Evolutionary conservation across 30 jellyfish, hydroid and myxozoan species (phyloP), one percentile per base, ranked within the genome.

Genomic region (Aurelia aurita): DNA sequence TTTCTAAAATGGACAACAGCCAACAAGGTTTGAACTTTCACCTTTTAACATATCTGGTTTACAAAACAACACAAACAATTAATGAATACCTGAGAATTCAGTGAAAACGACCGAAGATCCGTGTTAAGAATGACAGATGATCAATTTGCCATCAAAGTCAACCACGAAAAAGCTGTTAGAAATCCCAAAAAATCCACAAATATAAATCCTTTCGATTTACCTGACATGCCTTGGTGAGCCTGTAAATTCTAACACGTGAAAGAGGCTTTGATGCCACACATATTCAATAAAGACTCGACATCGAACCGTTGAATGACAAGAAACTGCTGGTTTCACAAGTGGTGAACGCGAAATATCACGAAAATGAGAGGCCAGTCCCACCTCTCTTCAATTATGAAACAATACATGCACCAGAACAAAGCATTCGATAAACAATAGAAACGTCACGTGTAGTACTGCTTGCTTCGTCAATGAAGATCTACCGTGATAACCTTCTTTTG

Each of bases 261-360:
- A 39, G 51, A 39, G 51, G 51, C 51, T 39, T 39, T 39, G 51
- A 39, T 39, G 51, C 51, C 51, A 39, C 51, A 39, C 51, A 39
- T 55, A n/a, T 22, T 19, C 67, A n/a, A 55, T 55, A 19, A n/a
- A n/a, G 67, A 55, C 14, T 55, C 29, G 67, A 55, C 67, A 26
- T 19, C 5, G 25, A 19, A 22, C 67, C 67, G 67, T 8, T 55
- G 67, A 55, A 55, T 55, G 67, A 55, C 67, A 55, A 55, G 67
- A 55, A 55, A 55, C 67, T 55, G 67, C 67, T 55, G 67, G 67
- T 22, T 55, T 55, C 25, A 22, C 67, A 16, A n/a, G 67, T 55
- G 67, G 67, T 55, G 67, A 55, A 22, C 29, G 29, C 67, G 1
- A 22, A 55, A 55, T 55, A 55, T 55, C 67, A n/a, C 29, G 67